Evolutionary conservation across 64 coral and sea anemone species (phyloP), one percentile per base, ranked within the genome.

Genomic region (Porites australiensis): DNA sequence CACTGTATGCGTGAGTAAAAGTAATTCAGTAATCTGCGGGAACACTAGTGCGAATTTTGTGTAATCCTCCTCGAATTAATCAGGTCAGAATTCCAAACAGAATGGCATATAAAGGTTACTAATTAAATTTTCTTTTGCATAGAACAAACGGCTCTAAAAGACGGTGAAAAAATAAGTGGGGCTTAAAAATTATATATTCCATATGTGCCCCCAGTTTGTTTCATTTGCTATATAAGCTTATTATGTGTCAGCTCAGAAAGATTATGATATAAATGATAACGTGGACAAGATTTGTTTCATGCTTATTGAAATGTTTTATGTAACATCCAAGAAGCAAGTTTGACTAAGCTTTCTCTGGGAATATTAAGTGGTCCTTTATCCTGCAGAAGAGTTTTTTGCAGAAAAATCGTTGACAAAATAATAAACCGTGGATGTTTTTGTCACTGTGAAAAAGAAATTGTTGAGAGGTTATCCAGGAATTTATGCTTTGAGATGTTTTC

Each of bases 61-160:
- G 22, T n/a, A 82, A 63, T 58, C 77, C 77, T 54, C 75, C 57
- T 58, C 57, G 75, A 50, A 53, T 78, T 78, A 53, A 55, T 78
- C 75, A 52, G 75, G 19, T 20, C 10, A 78, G 23, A 61, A 80
- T 62, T 80, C 57, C 20, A 61, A 80, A 80, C 55, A 79, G 53
- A 15, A 52, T 51, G 21, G 77, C 57, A 60, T 60, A 61, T 43
- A 61, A 58, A 43, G 9, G 55, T 48, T 65, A 45, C 58, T 82
- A 64, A 82, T 82, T 60, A 80, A 16, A 45, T 12, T 16, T 44
- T 11, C 21, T 60, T 77, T 77, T 50, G 44, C 13, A 77, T n/a
- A 21, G 27, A 21, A 70, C 7, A n/a, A 27, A 70, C 18, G 27
- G 11, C 66, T 10, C 8, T 4, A 70, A 5, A 23, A 23, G 16